Percentiles rank a stretch among this genome's conserved stretches.
Evolutionary conservation across 2,888 invertebrate species (phyloP).

Genomic region (Drosophila nr. perissopoda): DNA sequence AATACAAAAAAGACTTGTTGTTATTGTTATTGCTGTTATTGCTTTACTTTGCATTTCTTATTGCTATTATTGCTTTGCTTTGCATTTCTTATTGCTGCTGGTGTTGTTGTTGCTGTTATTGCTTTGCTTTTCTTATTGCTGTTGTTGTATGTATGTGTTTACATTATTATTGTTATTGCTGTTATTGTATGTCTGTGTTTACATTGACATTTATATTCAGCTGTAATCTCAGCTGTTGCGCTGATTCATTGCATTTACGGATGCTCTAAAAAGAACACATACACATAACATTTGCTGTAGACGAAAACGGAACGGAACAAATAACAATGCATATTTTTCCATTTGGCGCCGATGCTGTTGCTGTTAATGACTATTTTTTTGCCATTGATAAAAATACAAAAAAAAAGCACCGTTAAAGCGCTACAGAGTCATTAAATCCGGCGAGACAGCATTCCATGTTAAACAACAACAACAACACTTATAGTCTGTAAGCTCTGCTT

Average conservation of each 20-base stretch:
- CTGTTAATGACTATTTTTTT: conserved; percentile 35
- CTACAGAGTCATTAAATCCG: conserved; percentile 81
- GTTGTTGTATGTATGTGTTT: not conserved
- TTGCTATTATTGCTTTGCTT: not conserved
- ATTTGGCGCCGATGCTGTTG: conserved; percentile 16
- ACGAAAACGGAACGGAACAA: conserved; percentile 57
- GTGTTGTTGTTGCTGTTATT: conserved; percentile 7
- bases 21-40: conserved; percentile 14
- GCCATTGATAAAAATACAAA: conserved; percentile 66
- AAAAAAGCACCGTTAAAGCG: conserved; percentile 69
- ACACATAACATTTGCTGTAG: conserved; percentile 1
- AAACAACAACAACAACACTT: conserved; percentile 44
- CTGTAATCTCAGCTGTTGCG: conserved; percentile 37
- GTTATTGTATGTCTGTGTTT: not conserved
- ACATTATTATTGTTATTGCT: not conserved
- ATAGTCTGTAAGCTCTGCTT: conserved; percentile 51
- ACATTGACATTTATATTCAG: conserved; percentile 2
- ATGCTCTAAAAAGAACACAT: not conserved
- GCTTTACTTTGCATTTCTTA: conserved; percentile 9
- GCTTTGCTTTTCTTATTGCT: not conserved
- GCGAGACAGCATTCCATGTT: conserved; percentile 80
- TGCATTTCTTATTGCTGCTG: not conserved
- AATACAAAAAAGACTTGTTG: conserved; percentile 27
- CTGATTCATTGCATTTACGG: conserved; percentile 42
- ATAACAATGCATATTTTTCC: conserved; percentile 29